Evolutionary conservation across 2,888 invertebrate species (phyloP), one percentile per base, ranked within the genome.

Genomic region (Phortica magna): DNA sequence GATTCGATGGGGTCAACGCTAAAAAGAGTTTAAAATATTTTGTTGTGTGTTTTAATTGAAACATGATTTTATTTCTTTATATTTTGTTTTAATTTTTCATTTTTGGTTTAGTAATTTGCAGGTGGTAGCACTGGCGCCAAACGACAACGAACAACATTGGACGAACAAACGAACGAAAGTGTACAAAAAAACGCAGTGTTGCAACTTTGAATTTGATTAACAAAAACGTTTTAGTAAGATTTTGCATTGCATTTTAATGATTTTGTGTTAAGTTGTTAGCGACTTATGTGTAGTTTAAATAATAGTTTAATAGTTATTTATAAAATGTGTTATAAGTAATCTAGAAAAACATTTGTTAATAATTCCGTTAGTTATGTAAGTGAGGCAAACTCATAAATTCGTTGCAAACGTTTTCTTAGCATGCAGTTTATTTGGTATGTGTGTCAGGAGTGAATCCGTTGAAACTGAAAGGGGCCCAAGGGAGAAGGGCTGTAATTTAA

Each of bases 1-100:
- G 88, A 86, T 75, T 88, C 89, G 79, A 81, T 78, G 79, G 82
- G 81, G 71, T 80, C 78, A 82, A 78, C 79, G 89, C 86, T 86
- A 87, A 87, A 89, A 87, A 82, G 41, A 70, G 55, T 76, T 68
- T 2, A 68, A 68, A 7, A 48, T 17, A 6, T 64, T 43, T 67
- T 14, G 19, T 41, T 39, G 61, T 61, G 17, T 61, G 17, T 9
- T 61, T 61, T 61, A 61, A 19, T 19, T 31, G 39, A 9, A 10
- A 9, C 5, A 6, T 43, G 22, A 4, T 14, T 42, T 43, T n/a
- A 41, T 9, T 43, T 19, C 6, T 19, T 43, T 12, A 4, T 14
- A 4, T 14, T 42, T 43, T n/a, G n/a, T 9, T 43, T 41, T 65
- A 41, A 17, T 71, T 43, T 53, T 70, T 59, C 42, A 31, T 48